Conservation (phyloP, 2,888 invertebrate species). For the Atherix ibis region DNA sequence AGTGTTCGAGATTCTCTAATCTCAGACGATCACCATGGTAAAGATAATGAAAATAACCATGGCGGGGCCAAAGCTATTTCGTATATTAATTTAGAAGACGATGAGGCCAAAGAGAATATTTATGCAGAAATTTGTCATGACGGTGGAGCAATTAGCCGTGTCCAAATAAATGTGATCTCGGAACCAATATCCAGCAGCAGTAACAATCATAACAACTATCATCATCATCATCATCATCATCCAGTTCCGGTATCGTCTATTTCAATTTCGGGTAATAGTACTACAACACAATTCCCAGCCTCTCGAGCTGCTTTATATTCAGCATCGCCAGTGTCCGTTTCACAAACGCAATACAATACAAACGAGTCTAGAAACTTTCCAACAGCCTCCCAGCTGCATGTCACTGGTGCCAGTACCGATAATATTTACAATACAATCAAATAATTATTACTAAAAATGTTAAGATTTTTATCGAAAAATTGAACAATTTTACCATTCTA, state of each 20-base stretch:
- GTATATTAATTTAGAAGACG: conserved; percentile 8
- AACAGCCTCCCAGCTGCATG: conserved; percentile 3
- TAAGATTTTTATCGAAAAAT: too few species aligned
- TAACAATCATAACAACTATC: conserved; percentile 4
- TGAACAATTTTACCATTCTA: too few species aligned
- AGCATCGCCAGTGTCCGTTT: too few species aligned
- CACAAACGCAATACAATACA: background rate
- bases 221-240: conserved; percentile 17
- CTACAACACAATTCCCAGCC: too few species aligned
- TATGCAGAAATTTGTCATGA: conserved; percentile 49
- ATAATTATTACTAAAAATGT: conserved; percentile 2
- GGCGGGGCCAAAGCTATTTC: conserved; percentile 2
- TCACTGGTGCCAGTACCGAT: conserved; percentile 16
- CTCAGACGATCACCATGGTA: conserved; percentile 6
- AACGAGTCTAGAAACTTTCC: conserved; percentile 1
- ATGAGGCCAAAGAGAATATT: conserved; percentile 43
- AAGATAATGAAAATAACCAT: conserved; percentile 14
- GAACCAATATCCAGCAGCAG: conserved; percentile 24
- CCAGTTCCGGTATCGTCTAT: conserved; percentile 17
- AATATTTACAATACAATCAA: conserved; percentile 33
- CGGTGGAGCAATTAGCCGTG: conserved; percentile 24
- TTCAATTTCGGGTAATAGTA: too few species aligned
- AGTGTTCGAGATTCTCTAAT: conserved; percentile 47
- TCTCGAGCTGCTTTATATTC: too few species aligned
- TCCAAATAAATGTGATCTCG: conserved; percentile 25